Base-by-base conservation (phyloP, 2,797 vertebrate species). In the Anisognathus igniventris region DNA sequence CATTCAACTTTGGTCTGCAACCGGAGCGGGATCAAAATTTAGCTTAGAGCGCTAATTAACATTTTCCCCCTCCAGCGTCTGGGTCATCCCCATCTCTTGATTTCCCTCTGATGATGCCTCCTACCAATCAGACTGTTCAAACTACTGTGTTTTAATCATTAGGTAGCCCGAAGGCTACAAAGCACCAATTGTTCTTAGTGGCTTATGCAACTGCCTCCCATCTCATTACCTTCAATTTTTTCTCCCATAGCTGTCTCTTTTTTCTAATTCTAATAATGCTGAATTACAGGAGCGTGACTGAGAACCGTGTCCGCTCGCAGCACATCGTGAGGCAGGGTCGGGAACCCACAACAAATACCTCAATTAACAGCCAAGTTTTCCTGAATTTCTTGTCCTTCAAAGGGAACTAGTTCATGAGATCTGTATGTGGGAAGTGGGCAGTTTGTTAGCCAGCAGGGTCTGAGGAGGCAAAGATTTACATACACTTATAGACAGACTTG, bases 181-280 rank as follows among this genome's bases (percentile, higher is more conserved):
- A 96, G 95, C 79, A 0, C 58, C 33, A 10, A 97, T 97, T 97
- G 96, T 97, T 96, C 91, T 86, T 91, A 86, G 31, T 48, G 57
- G 64, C 82, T 96, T 96, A 96, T 81, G 76, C 89, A 96, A 94
- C 87, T 66, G 82, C 66, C 87, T 94, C 73, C 89, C 93, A 53
- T 93, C 96, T 97, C 95, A 95, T 97, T 96, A 95, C 95, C 74
- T 95, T 93, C 95, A 92, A 72, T 93, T 92, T 89, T 91, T 88
- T 72, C 75, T 83, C 70, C 66, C 2, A 3, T 92, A 86, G 92
- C 95, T 95, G 95, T 95, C 94, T 93, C 75, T 87, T 93, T 84
- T 95, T 91, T 92, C 91, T 93, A 47, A 56, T 90, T 90, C 72
- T 62, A 92, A 94, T 96, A 92, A 94, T 76, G 85, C 79, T 95